Base-by-base conservation (phyloP, 2,113 vertebrate genomes). In the Baryphthengus martii region DNA sequence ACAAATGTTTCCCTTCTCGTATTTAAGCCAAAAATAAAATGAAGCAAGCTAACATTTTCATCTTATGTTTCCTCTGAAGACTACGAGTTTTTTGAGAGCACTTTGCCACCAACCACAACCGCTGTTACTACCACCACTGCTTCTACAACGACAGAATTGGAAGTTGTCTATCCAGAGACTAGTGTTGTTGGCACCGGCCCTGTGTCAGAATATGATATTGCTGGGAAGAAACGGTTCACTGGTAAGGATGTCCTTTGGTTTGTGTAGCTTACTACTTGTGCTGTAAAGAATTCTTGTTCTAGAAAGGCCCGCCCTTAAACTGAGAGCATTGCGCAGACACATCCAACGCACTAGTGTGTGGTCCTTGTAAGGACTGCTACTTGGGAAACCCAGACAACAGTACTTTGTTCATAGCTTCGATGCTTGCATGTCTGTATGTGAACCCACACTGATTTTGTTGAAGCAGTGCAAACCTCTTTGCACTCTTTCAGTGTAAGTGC, bases 181-280 rank as follows among this genome's bases (percentile, higher is more conserved):
- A 97, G 97, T 67, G 68, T 97, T 13, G 83, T 95, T 68, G 98
- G 98, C 89, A 98, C 97, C 8, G 97, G 98, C 31, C 99, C 99
- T 17, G 90, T 98, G 59, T 98, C 98, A 12, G 98, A 98, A 95
- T 98, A 98, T 62, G 99, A 99, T 93, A 97, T 98, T 50, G 97
- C 98, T 71, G 99, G 99, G 90, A 99, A 98, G 96, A 99, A 98
- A 63, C 98, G 99, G 58, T 99, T 99, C 97, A 98, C 98, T 97
- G 99, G 99, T 99, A 98, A 97, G 91, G 76, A 63, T 35, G 23
- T 42, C 17, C 37, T 80, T 84, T 71, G 63, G 13, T 40, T 92
- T 84, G 26, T 45, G 65, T 50, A 55, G 75, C 31, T 85, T 85
- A 17, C 37, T 86, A 3, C 53, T 42, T 59, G 19, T 44, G 39